Evolutionary conservation across 2,888 invertebrate species (phyloP), one percentile per base, ranked within the genome.

Genomic region (Poecilus cupreus): DNA sequence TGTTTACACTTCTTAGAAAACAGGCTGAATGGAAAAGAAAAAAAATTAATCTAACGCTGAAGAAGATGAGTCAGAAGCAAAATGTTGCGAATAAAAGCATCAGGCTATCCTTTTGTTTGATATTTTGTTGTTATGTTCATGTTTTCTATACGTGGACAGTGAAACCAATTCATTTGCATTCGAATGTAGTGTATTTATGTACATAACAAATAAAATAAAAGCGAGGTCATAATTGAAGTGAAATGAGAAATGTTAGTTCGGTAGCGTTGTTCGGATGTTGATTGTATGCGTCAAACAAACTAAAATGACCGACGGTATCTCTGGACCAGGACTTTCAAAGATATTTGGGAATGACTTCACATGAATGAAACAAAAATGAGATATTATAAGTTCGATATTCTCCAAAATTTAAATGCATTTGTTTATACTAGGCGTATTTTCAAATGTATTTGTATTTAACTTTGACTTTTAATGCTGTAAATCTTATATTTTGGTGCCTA

Each of bases 221-320:
- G 46, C 13, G 46, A 46, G 46, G 46, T 46, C 46, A 10, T 46
- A 46, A 46, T n/a, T 46, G 46, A 46, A 46, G 46, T 46, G 46
- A 46, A 46, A 46, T 46, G 46, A 46, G 13, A 46, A 46, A 46
- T 46, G 46, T 46, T 46, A 10, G n/a, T 46, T n/a, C 3, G 46
- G 46, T 13, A 46, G 46, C 46, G 46, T 46, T 46, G n/a, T 46
- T 13, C 46, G 46, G 46, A 46, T 46, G 46, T 46, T 10, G 46
- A 46, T 13, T 51, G 51, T 51, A 51, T 51, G 16, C 51, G 51
- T 13, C 51, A 20, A 51, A 51, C 51, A 51, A 51, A 51, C 51
- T 51, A 46, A 51, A 51, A 18, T 13, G 18, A 20, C 51, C 18
- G 51, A 3, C 51, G 18, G 51, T 51, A 20, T 46, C n/a, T 46